A percentile compares a stretch with the other conserved stretches of the same genome.
Evolutionary conservation across 2,888 invertebrate genomes (phyloP).

Genomic region (Lochmaea crataegi): DNA sequence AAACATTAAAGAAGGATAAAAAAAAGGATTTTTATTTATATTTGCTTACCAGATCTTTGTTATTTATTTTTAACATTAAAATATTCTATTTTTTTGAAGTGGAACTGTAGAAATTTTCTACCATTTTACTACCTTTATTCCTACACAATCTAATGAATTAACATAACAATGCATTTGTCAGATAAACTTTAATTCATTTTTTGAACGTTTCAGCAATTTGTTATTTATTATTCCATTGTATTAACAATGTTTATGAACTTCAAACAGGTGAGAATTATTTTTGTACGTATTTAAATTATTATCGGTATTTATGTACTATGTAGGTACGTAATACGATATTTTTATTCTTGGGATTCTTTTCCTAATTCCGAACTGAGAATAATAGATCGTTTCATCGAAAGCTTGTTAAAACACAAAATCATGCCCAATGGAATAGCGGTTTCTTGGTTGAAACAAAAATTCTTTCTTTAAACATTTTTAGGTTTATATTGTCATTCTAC

Average conservation of each 20-base stretch:
- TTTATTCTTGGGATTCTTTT: neutral
- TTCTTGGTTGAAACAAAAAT: too few species aligned
- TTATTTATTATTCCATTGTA: constrained; percentile 1
- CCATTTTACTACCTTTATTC: neutral
- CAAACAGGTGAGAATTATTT: neutral
- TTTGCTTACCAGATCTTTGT: neutral
- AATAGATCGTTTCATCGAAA: too few species aligned
- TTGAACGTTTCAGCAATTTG: neutral
- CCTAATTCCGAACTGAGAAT: too few species aligned
- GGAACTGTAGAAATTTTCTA: too few species aligned
- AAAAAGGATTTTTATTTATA: neutral
- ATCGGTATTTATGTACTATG: too few species aligned
- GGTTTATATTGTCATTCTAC: neutral
- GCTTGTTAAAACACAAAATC: too few species aligned
- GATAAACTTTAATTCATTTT: neutral
- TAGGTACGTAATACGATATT: neutral
- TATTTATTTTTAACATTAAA: too few species aligned
- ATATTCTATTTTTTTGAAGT: too few species aligned
- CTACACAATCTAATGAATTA: neutral
- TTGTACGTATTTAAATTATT: too few species aligned
- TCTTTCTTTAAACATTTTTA: neutral
- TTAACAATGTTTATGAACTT: neutral
- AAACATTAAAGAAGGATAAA: neutral
- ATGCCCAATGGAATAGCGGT: too few species aligned
- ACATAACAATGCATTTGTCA: neutral